Evolutionary conservation across 2,113 vertebrate genomes (phyloP).

Genomic region (Miniopterus natalensis): DNA sequence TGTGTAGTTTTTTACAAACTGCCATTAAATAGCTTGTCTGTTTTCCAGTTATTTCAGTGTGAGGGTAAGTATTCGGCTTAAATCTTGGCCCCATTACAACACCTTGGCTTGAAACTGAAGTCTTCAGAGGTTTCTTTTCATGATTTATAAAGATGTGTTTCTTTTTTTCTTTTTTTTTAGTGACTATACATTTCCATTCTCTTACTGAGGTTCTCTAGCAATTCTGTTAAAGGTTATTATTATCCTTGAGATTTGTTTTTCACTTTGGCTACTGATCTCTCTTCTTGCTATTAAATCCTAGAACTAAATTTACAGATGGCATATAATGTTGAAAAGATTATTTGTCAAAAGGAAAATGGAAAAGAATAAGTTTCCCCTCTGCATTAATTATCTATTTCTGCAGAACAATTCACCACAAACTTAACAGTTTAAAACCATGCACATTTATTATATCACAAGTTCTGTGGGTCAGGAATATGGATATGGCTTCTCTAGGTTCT

Average conservation of each 20-base stretch:
- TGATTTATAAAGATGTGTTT: neutral
- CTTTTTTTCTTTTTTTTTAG: neutral
- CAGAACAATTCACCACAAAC: neutral
- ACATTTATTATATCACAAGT: neutral
- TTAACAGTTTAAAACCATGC: constrained; percentile 22
- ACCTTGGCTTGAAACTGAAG: neutral
- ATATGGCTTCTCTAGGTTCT: neutral
- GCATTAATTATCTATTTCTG: constrained; percentile 26
- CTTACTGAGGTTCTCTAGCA: neutral
- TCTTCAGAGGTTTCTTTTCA: constrained; percentile 27
- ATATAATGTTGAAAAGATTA: neutral
- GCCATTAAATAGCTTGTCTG: neutral
- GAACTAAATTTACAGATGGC: constrained; percentile 34
- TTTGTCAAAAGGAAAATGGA: constrained; percentile 52
- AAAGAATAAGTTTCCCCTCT: neutral
- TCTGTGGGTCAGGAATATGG: neutral
- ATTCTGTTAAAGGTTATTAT: constrained; percentile 17
- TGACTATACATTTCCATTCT: neutral
- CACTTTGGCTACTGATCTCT: constrained; percentile 27
- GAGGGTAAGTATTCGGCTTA: neutral
- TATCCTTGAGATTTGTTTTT: constrained; percentile 49
- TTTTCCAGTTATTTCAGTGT: constrained; percentile 30
- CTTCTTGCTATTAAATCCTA: constrained; percentile 38
- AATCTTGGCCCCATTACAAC: neutral
- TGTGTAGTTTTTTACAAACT: neutral